phyloP scores from a whole-genome alignment of 2,113 vertebrate species.

The Galeopterus variegatus region DNA sequence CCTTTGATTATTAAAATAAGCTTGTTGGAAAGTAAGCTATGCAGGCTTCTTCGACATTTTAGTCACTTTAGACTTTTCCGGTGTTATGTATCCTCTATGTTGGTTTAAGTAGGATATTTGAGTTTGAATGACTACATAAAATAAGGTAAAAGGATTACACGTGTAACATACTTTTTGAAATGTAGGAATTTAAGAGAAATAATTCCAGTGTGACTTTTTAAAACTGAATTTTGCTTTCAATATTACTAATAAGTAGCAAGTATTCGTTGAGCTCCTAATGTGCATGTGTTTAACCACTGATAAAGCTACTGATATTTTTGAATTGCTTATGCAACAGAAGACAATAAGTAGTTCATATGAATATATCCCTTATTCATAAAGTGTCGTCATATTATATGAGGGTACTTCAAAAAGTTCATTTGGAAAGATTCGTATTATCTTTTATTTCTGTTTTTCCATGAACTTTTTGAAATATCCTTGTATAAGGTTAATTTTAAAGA shows the following conservation, averaged over 20 bases:
- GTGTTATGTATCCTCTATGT: constrained; percentile 5
- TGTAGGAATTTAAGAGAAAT: constrained; percentile 20
- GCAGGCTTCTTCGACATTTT: not conserved
- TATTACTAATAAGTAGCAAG: constrained; percentile 18
- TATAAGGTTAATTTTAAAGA: constrained; percentile 45
- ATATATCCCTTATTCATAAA: not conserved
- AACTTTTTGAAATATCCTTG: too few species aligned
- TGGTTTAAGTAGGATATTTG: not conserved
- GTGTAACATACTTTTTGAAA: not conserved
- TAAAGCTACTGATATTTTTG: not conserved
- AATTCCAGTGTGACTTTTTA: constrained; percentile 3
- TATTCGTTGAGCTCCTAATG: not conserved
- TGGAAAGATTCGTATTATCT: too few species aligned
- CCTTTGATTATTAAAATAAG: constrained; percentile 27
- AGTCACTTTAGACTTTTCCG: not conserved
- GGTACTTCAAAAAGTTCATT: too few species aligned
- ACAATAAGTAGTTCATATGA: not conserved
- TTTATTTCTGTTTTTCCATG: too few species aligned
- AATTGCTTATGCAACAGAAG: not conserved
- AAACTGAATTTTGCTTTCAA: not conserved
- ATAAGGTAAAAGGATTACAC: constrained; percentile 16
- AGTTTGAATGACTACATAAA: constrained; percentile 5
- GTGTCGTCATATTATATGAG: not conserved
- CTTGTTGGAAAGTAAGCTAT: constrained; percentile 1
- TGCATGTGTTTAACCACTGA: not conserved